These are phyloP conservation scores for Micropoecilia bifurca DNA, from an alignment of 2,797 vertebrate species.

Conservation along the genomic window DNA sequence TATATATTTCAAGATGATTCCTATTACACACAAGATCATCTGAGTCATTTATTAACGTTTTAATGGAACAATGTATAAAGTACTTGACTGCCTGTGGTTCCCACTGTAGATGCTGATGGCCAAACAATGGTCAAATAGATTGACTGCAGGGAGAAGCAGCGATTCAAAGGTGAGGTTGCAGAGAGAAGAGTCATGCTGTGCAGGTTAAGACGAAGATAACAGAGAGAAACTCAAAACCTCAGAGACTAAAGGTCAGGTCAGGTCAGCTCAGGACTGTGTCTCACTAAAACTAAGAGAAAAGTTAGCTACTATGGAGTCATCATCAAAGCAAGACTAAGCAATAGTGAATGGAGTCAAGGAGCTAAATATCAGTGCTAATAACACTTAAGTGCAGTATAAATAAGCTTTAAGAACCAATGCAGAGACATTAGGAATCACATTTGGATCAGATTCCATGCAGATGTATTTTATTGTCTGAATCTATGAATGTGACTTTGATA, in stretches of 20 bases:
- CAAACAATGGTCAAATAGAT: background rate
- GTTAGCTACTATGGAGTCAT: background rate
- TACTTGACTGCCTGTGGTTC: background rate
- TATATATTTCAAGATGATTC: too few relatives aligned
- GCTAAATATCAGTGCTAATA: too few relatives aligned
- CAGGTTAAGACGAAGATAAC: constrained; percentile 41
- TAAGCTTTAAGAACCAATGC: background rate
- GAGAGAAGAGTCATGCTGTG: constrained; percentile 13
- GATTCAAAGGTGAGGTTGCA: background rate
- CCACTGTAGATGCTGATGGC: background rate
- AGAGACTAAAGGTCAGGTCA: constrained; percentile 17
- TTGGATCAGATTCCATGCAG: background rate
- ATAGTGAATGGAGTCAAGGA: too few relatives aligned
- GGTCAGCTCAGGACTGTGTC: constrained; percentile 32
- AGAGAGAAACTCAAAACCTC: constrained; percentile 30
- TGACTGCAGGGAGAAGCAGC: background rate
- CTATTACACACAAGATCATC: too few relatives aligned
- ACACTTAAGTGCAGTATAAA: background rate
- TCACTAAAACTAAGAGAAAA: constrained; percentile 22
- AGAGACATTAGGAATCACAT: constrained; percentile 1
- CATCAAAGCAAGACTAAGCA: background rate
- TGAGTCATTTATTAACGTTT: too few relatives aligned
- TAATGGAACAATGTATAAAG: too few relatives aligned
- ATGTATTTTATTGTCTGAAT: background rate
- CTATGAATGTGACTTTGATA: background rate